These are phyloP conservation scores for Chiropotes sagulatus DNA, from an alignment of 2,797 vertebrate species.

Conservation along the genomic window DNA sequence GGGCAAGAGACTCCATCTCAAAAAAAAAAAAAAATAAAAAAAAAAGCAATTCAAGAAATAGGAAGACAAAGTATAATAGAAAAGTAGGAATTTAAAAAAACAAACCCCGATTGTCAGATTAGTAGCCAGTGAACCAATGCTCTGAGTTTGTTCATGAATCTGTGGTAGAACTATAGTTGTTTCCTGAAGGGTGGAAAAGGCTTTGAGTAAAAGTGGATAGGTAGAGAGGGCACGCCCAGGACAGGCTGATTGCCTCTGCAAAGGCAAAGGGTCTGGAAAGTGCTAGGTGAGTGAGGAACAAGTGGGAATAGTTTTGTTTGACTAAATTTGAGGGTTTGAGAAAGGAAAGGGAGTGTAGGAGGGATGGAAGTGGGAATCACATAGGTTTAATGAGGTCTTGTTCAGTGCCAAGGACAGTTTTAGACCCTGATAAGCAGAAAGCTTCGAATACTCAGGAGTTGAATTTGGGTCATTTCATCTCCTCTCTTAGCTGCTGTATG, in stretches of 20 bases:
- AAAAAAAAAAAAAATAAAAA: not conserved
- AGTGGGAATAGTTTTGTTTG: not conserved
- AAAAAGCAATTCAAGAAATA: not conserved
- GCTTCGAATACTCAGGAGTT: not conserved
- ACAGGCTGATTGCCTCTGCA: not conserved
- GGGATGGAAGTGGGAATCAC: not conserved
- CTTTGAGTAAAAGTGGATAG: not conserved
- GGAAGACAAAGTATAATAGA: not conserved
- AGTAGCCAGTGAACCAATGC: not conserved
- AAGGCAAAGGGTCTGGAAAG: not conserved
- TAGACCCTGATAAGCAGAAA: not conserved
- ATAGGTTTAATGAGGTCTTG: not conserved
- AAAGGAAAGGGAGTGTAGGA: not conserved
- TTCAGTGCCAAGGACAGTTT: not conserved
- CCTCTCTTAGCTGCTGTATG: not conserved
- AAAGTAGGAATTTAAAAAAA: not conserved
- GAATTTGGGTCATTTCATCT: conserved; percentile 15
- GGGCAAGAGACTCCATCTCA: not conserved
- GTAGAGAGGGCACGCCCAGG: not conserved
- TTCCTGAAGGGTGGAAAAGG: not conserved
- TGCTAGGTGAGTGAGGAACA: not conserved
- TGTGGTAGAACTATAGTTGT: not conserved
- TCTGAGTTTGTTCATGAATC: conserved; percentile 21
- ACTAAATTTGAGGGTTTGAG: not conserved
- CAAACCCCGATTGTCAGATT: not conserved